phyloP scores from a whole-genome alignment of 2,888 invertebrate genomes.

The Blastobasis lacticolella region DNA sequence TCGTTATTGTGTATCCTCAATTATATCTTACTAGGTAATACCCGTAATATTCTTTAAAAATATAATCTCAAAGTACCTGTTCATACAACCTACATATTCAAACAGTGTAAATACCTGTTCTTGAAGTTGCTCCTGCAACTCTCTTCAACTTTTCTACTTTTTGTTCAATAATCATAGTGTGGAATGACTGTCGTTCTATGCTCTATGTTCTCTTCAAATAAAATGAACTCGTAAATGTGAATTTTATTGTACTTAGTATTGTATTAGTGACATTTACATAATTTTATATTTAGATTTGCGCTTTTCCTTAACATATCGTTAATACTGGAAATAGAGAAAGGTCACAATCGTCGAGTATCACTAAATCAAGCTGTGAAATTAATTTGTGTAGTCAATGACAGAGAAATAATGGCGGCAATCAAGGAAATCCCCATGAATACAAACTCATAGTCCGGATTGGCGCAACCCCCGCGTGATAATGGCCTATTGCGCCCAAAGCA shows the following conservation, averaged over 20 bases:
- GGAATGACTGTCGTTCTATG: constrained; percentile 36
- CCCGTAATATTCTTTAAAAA: not conserved
- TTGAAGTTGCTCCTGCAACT: constrained; percentile 71
- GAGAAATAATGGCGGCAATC: constrained; percentile 15
- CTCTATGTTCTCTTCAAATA: not conserved
- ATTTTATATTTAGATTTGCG: not conserved
- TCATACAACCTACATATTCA: constrained; percentile 64
- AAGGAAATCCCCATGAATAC: constrained; percentile 14
- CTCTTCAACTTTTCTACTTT: constrained; percentile 72
- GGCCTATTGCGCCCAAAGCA: constrained; percentile 17
- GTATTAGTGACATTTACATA: no score
- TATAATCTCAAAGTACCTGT: constrained; percentile 43
- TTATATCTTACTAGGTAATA: no score
- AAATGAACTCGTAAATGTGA: not conserved
- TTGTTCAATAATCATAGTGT: constrained; percentile 70
- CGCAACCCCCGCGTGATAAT: constrained; percentile 19
- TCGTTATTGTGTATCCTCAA: no score
- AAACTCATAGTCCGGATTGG: constrained; percentile 14
- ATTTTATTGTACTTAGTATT: no score
- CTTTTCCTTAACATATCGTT: not conserved
- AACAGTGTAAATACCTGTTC: constrained; percentile 73
- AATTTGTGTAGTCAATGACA: constrained; percentile 3
- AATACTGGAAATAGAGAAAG: not conserved
- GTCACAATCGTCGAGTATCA: not conserved
- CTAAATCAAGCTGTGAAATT: no score